A percentile compares a stretch with the other conserved stretches of the same genome.
Conservation (phyloP, 2,113 vertebrate genomes). For the Naja naja region DNA sequence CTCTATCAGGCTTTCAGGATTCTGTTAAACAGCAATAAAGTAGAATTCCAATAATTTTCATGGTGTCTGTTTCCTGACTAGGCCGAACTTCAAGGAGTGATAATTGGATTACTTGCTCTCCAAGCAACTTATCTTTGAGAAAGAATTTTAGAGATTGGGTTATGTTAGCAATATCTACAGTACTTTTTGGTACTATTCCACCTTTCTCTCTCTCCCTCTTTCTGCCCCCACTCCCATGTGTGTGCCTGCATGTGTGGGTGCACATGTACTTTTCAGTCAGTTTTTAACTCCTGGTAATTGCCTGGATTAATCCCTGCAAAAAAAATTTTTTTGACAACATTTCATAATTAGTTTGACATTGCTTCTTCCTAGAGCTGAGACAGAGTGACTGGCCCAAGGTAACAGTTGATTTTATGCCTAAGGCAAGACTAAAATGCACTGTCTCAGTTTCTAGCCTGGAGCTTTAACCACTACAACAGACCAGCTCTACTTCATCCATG, state of each 20-base stretch:
- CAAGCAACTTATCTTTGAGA: not conserved
- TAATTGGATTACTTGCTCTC: not conserved
- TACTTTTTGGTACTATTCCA: not conserved
- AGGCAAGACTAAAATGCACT: not conserved
- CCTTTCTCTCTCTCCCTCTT: not conserved
- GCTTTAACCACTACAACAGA: not conserved
- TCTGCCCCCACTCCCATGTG: accelerated
- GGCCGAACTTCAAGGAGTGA: not conserved
- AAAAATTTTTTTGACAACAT: not conserved
- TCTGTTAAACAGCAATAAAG: not conserved
- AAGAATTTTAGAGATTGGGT: not conserved
- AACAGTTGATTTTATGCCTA: not conserved
- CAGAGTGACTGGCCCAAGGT: not conserved
- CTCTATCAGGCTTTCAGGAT: not conserved
- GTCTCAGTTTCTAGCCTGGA: not conserved
- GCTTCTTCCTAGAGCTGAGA: not conserved
- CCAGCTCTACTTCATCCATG: not conserved
- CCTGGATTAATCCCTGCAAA: not conserved
- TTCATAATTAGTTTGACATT: not conserved
- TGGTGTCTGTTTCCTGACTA: not conserved
- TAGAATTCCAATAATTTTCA: not conserved
- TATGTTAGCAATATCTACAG: not conserved
- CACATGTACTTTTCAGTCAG: not conserved
- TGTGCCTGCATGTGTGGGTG: accelerated
- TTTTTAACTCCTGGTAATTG: not conserved